Base-by-base conservation (phyloP, 1,140 invertebrate genomes). In the Brachionus paranguensis region DNA sequence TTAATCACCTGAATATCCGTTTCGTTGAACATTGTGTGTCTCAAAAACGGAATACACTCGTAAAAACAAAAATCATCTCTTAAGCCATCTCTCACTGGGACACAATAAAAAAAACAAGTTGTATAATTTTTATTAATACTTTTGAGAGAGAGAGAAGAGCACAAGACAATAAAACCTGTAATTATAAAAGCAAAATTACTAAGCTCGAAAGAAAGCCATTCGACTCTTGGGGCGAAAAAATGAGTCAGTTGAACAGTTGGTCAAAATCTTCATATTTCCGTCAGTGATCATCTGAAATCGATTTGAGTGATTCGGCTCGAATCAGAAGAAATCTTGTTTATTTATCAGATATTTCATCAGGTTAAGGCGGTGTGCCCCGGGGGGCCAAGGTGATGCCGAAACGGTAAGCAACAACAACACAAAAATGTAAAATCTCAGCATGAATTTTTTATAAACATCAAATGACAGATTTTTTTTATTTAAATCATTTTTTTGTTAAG, bases 1-100 rank as follows among this genome's bases (percentile, higher is more conserved):
- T 43, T 72, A 72, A 72, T 72, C 68, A 72, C 68, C 68, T 72
- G 68, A 72, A 72, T 72, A 72, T 72, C 68, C 68, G 68, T 70
- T 53, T 53, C 47, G 47, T 60, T 60, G 53, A 20, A 60, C 53
- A 60, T 60, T 60, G n/a, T 24, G 20, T 60, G 53, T 60, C 53
- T 60, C 53, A 60, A 60, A 60, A 60, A 60, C 53, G 53, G 53
- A 24, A 60, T 60, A 60, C 20, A 24, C 53, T 60, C 53, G 20
- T 60, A 60, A 60, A 60, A 24, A 12, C 45, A 24, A 37, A 37
- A 37, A 37, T 60, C 53, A 60, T 60, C 53, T 60, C 53, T 60
- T 53, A 53, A 53, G 47, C 47, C 47, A 60, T n/a, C 53, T 60
- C 53, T 60, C 53, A 20, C 53, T 60, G 53, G 53, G 53, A 60